Evolutionary conservation across 2,888 invertebrate species (phyloP), one percentile per base, ranked within the genome.

Genomic region (Hedychridium roseum): DNA sequence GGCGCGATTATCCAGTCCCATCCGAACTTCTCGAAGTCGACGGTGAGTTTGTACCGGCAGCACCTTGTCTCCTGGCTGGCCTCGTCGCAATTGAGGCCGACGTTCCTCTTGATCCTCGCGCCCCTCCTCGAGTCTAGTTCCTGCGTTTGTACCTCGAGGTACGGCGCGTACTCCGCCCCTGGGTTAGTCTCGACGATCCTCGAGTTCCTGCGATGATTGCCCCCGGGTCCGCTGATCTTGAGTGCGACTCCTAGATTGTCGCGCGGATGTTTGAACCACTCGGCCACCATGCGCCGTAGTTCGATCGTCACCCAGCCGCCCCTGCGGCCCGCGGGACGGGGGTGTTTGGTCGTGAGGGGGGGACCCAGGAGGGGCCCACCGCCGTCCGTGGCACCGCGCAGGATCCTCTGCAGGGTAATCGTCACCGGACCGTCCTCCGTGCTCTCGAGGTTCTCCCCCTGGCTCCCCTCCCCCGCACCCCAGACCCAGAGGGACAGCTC

Each of bases 1-100:
- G 98, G 98, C 0, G 96, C 96, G 49, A 98, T 94, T 69, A 98
- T 92, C 89, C 96, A 98, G 75, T 97, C 94, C 95, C 97, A 97
- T 17, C 96, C 96, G 74, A 97, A 95, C 72, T 90, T 88, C 64
- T 92, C 91, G 78, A 98, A 98, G 82, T 97, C 94, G 11, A 98
- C 94, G 9, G 88, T 88, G 31, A 97, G 83, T 0, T 96, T 95
- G 80, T 95, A 96, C 2, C 97, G 88, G 75, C 98, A 98, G 81
- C 98, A 98, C 34, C 93, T 85, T 18, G 88, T 85, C 71, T 95
- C 93, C 62, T 88, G 84, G 6, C 87, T 87, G 62, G 86, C 85
- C 66, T 92, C 93, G 45, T 90, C 88, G 81, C 96, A 96, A 75
- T 91, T 90, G 71, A 94, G 84, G 16, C 90, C 90, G 42, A 90